Conservation (phyloP, 2,113 vertebrate species). For the Protomyctophum bolini region DNA sequence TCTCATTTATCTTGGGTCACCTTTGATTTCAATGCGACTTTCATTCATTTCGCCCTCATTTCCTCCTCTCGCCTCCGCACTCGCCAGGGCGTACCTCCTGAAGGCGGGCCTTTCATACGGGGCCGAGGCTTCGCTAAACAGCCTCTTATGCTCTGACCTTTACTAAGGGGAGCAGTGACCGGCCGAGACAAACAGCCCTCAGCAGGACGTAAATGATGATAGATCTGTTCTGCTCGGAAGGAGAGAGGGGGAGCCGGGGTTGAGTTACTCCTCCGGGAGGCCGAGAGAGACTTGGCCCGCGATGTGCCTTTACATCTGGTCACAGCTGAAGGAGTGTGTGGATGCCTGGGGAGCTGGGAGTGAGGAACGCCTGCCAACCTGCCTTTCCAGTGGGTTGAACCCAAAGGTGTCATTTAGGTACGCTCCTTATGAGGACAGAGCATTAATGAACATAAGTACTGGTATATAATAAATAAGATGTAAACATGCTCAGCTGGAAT, state of each 20-base stretch:
- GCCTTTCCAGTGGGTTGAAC: too few relatives aligned
- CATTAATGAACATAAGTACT: too few relatives aligned
- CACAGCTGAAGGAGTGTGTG: too few relatives aligned
- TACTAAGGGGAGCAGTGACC: conserved; percentile 16
- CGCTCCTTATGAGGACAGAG: too few relatives aligned
- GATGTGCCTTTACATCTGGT: too few relatives aligned
- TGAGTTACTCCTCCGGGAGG: too few relatives aligned
- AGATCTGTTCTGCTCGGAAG: conserved; percentile 57
- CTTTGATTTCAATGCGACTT: conserved; percentile 67
- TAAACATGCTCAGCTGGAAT: too few relatives aligned
- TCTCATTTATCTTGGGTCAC: conserved; percentile 62
- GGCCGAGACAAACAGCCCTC: conserved; percentile 57
- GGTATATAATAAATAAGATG: too few relatives aligned
- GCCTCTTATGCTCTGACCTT: conserved; percentile 62
- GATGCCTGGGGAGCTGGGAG: too few relatives aligned
- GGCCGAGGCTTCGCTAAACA: conserved; percentile 45
- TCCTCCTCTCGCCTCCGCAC: conserved; percentile 36
- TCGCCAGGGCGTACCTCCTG: conserved; percentile 11
- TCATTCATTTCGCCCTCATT: conserved; percentile 66
- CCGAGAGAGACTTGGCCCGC: too few relatives aligned
- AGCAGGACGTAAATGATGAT: conserved; percentile 66
- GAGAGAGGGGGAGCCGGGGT: background rate
- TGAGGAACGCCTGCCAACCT: too few relatives aligned
- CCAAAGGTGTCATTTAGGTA: too few relatives aligned
- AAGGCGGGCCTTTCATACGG: conserved; percentile 67